A percentile compares a stretch with the other conserved stretches of the same genome.
phyloP scores from a whole-genome alignment of 2,888 invertebrate species.

The Lissocephala sabroskyi region DNA sequence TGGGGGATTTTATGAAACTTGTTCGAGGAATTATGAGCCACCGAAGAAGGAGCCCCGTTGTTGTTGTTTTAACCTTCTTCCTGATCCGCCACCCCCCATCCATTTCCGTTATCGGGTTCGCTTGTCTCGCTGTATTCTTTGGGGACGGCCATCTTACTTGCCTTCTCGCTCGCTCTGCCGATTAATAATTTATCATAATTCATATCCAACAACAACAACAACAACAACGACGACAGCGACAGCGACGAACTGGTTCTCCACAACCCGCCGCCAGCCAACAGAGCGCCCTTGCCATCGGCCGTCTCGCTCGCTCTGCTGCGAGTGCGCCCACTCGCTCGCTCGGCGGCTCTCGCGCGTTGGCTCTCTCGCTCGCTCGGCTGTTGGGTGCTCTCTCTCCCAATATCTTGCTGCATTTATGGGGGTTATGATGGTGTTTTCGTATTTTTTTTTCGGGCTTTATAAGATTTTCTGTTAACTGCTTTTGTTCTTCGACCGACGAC shows the following conservation, averaged over 20 bases:
- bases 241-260: slow-evolving; percentile 53
- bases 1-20: slow-evolving; percentile 64
- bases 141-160: too few relatives aligned
- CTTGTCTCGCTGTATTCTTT: too few relatives aligned
- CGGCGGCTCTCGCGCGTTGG: slow-evolving; percentile 10
- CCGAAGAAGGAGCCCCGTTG: slow-evolving; percentile 7
- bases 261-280: too few relatives aligned
- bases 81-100: too few relatives aligned
- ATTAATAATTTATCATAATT: slow-evolving; percentile 71
- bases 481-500: slow-evolving; percentile 23
- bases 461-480: slow-evolving; percentile 54
- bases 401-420: slow-evolving; percentile 44
- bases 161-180: slow-evolving; percentile 30
- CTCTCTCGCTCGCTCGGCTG: slow-evolving; percentile 17
- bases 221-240: slow-evolving; percentile 16
- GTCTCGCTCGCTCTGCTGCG: slow-evolving; percentile 39
- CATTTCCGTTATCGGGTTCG: too few relatives aligned
- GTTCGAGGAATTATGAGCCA: slow-evolving; percentile 59
- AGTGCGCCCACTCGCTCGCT: slow-evolving; percentile 31
- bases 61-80: slow-evolving; percentile 2
- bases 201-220: slow-evolving; percentile 47
- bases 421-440: slow-evolving; percentile 29
- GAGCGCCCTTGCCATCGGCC: slow-evolving; percentile 35
- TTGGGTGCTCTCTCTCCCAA: slow-evolving; percentile 12
- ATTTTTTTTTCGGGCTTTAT: slow-evolving; percentile 64